Evolutionary conservation across 2,888 invertebrate genomes (phyloP).

Genomic region (Oxycera nigricornis): DNA sequence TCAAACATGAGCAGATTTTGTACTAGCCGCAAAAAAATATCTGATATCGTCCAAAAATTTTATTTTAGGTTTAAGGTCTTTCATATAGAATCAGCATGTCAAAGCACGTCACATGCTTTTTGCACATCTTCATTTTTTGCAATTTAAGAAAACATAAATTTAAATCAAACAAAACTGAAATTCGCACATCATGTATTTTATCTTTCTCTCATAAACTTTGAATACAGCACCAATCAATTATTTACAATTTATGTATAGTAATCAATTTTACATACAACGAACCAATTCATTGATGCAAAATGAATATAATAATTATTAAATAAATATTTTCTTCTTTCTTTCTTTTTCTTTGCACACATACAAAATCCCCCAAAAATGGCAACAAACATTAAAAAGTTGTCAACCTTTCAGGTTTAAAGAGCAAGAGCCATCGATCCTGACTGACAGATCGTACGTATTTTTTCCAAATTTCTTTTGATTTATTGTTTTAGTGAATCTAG

Average conservation of each 20-base stretch:
- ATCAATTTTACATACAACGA: no score
- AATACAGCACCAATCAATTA: neutral
- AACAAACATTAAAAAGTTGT: conserved; percentile 47
- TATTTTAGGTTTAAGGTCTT: no score
- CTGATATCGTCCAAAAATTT: neutral
- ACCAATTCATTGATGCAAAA: neutral
- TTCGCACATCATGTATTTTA: no score
- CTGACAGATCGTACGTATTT: conserved; percentile 63
- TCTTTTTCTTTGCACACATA: conserved; percentile 31
- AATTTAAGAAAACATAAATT: neutral
- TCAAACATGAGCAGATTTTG: no score
- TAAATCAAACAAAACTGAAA: neutral
- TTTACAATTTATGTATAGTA: no score
- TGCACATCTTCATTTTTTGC: neutral
- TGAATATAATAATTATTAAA: conserved; percentile 13
- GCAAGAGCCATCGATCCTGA: conserved; percentile 62
- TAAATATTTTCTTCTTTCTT: conserved; percentile 19
- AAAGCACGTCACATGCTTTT: conserved; percentile 7
- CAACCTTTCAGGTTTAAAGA: conserved; percentile 63
- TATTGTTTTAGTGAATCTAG: neutral
- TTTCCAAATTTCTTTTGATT: conserved; percentile 11
- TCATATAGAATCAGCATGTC: conserved; percentile 9
- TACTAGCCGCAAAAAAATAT: no score
- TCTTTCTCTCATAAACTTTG: neutral
- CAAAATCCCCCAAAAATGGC: conserved; percentile 26